Evolutionary conservation across 1,140 invertebrate species (phyloP).

Genomic region (Andricus grossulariae): DNA sequence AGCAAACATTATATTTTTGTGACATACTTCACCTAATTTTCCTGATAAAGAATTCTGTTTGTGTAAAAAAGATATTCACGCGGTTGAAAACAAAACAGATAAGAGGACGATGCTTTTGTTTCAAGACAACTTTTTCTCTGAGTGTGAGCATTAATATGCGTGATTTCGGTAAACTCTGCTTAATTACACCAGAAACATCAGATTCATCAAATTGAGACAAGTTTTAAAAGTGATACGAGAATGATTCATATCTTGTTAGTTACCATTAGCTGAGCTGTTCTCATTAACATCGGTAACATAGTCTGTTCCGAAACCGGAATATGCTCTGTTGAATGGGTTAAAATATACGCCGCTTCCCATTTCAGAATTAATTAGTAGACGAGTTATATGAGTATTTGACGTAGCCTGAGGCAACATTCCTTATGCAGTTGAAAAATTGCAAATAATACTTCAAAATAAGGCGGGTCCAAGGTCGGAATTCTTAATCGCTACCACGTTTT

Average conservation of each 20-base stretch:
- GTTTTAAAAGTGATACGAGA: not conserved
- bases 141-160: too few species aligned
- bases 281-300: slow-evolving; percentile 7
- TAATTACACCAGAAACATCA: too few species aligned
- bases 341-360: not conserved
- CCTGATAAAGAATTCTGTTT: too few species aligned
- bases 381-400: not conserved
- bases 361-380: not conserved
- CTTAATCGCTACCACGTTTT: too few species aligned
- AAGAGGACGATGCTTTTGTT: too few species aligned
- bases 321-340: not conserved
- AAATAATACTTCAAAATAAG: not conserved
- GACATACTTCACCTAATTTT: too few species aligned
- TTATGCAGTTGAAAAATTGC: not conserved
- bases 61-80: too few species aligned
- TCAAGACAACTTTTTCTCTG: too few species aligned
- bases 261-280: not conserved
- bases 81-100: too few species aligned
- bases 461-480: too few species aligned
- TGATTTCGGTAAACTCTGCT: too few species aligned
- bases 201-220: not conserved
- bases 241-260: not conserved
- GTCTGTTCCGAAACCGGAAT: not conserved
- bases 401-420: not conserved
- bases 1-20: too few species aligned